Base-by-base conservation (phyloP, 2,113 vertebrate genomes). In the Desmodus rotundus region DNA sequence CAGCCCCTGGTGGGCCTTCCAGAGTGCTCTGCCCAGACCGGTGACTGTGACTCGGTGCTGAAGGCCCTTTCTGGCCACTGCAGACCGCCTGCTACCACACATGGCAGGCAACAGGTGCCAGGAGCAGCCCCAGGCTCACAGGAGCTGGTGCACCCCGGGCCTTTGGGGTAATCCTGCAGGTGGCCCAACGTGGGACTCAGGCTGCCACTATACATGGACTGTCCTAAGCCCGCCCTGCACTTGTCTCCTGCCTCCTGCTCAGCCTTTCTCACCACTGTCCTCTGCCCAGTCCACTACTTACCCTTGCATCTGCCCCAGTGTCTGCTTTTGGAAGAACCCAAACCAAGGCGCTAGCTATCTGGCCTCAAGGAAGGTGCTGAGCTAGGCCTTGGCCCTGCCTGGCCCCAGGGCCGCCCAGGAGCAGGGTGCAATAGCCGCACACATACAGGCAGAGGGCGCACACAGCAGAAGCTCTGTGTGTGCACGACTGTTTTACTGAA, bases 401-500 rank as follows among this genome's bases (percentile, higher is more conserved):
- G 11, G 58, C 84, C 8, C 20, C 20, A 58, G 56, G 56, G 8
- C 22, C 1, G 17, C 41, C 15, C 8, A 3, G 24, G 70, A 26
- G 70, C 13, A 0, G 22, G 12, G 7, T n/a, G 3, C 17, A 36
- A 20, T 4, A 8, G n/a, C 65, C 1, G 33, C 4, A 11, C 68
- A 24, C 20, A 41, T 31, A 38, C 0, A 15, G 68, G 50, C n/a
- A 38, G 41, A 19, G 31, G 2, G 41, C 3, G 3, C 31, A 9
- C 12, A 7, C 1, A 17, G 8, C 20, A 19, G 2, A 3, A 31
- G 6, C 33, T 5, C 11, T 47, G 13, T 5, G 52, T 0, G 1
- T 7, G 1, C 70, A 33, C 1, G 26, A 20, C 26, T 47, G 50
- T 9, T 47, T 24, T 2, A 7, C 58, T n/a, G 41, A n/a, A 67